Conservation (phyloP, 2,888 invertebrate genomes). For the Erebia palarica region DNA sequence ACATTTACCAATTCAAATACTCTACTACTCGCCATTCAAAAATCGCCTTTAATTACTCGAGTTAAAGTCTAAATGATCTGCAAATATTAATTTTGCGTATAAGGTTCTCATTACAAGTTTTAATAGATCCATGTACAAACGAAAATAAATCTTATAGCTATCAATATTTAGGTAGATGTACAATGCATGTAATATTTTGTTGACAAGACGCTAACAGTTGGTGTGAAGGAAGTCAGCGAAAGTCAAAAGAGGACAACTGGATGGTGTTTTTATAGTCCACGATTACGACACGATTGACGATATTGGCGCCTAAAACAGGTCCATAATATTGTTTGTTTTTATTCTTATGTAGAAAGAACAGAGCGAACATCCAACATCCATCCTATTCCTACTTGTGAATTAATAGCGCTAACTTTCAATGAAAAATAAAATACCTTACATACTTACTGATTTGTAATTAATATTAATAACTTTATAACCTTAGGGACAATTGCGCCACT, state of each 20-base stretch:
- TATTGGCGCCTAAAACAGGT: background rate
- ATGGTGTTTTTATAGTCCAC: slow-evolving; percentile 3
- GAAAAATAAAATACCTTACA: too few species aligned
- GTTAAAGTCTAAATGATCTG: slow-evolving; percentile 4
- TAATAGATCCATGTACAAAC: background rate
- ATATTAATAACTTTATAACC: too few species aligned
- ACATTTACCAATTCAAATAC: slow-evolving; percentile 5
- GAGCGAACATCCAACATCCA: too few species aligned
- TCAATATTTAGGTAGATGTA: background rate
- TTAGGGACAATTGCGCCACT: too few species aligned
- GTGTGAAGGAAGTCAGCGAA: slow-evolving; percentile 30
- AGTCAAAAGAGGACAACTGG: slow-evolving; percentile 29
- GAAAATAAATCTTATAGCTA: slow-evolving; percentile 7
- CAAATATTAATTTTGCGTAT: slow-evolving; percentile 25
- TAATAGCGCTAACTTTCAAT: too few species aligned
- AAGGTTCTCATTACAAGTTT: slow-evolving; percentile 20
- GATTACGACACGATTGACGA: slow-evolving; percentile 19
- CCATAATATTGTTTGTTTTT: too few species aligned
- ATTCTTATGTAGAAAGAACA: too few species aligned
- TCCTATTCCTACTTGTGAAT: too few species aligned
- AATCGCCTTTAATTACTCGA: background rate
- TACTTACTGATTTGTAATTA: too few species aligned
- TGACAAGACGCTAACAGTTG: slow-evolving; percentile 20
- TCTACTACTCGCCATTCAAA: slow-evolving; percentile 10
- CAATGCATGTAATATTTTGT: slow-evolving; percentile 2